Conservation (phyloP, 2,113 vertebrate species). For the Ophthalmolycus amberensis region DNA sequence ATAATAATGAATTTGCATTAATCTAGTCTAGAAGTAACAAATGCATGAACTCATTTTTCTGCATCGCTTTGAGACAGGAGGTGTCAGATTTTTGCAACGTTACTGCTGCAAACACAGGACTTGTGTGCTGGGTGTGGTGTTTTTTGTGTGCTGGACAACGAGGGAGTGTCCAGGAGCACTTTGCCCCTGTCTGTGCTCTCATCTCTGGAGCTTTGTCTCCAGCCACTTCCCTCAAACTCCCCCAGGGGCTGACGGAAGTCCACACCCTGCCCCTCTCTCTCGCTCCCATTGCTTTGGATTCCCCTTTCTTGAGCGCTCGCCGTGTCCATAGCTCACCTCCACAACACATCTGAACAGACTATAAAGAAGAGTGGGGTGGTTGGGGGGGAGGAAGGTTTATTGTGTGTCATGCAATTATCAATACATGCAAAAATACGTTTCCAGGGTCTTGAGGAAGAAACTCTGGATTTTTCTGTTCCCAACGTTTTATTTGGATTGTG, state of each 20-base stretch:
- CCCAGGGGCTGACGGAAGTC: constrained; percentile 65
- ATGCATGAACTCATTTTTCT: no score
- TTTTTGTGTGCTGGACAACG: constrained; percentile 12
- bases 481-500: not conserved
- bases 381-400: not conserved
- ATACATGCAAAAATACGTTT: not conserved
- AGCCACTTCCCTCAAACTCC: constrained; percentile 66
- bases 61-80: no score
- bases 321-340: constrained; percentile 26
- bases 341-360: constrained; percentile 27
- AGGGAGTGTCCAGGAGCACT: constrained; percentile 63
- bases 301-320: constrained; percentile 61
- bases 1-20: no score
- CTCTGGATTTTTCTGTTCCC: not conserved
- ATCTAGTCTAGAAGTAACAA: no score
- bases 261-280: constrained; percentile 58
- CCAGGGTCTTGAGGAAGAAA: not conserved
- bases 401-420: constrained; percentile 20
- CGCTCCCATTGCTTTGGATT: constrained; percentile 47
- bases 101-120: constrained; percentile 25
- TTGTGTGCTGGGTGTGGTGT: constrained; percentile 40
- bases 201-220: constrained; percentile 73
- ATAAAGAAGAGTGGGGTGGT: not conserved
- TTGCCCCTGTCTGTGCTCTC: constrained; percentile 61
- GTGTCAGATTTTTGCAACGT: no score